phyloP scores from a whole-genome alignment of 2,797 vertebrate species.

The Clarias laeviceps region DNA sequence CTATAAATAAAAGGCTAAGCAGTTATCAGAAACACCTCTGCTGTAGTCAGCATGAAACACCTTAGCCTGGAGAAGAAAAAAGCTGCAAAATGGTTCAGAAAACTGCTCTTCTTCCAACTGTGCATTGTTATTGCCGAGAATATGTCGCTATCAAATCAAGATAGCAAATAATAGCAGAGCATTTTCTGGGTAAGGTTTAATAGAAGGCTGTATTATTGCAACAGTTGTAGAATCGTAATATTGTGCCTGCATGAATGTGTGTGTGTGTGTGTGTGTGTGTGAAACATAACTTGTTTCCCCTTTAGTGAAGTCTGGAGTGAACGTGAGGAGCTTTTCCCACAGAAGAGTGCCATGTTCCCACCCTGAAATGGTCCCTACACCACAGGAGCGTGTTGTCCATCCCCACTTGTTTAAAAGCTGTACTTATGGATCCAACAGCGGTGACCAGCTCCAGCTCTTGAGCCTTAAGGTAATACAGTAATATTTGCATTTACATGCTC shows the following conservation, averaged over 20 bases:
- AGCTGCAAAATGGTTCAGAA: conserved; percentile 7
- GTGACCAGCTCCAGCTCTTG: conserved; percentile 29
- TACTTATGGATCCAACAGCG: conserved; percentile 26
- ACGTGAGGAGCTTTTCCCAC: conserved; percentile 8
- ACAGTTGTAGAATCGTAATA: not conserved
- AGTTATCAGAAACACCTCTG: conserved; percentile 28
- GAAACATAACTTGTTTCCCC: not conserved
- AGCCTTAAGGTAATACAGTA: conserved; percentile 52
- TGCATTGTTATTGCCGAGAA: not conserved
- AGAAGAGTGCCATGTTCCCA: conserved; percentile 21
- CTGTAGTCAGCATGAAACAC: conserved; percentile 27
- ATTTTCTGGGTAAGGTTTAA: not conserved
- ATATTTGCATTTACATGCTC: conserved; percentile 6
- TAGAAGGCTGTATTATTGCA: not conserved
- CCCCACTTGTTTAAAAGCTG: conserved; percentile 32
- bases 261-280: not conserved
- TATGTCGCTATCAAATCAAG: not conserved
- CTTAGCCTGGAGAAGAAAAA: conserved; percentile 11
- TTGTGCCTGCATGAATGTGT: not conserved
- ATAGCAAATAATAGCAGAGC: not conserved
- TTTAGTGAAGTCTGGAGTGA: conserved; percentile 41
- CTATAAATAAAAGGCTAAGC: conserved; percentile 36
- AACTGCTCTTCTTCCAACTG: not conserved
- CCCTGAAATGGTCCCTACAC: conserved; percentile 30
- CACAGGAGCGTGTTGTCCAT: conserved; percentile 26